phyloP scores from a whole-genome alignment of 2,113 vertebrate genomes.

The Orthonyx spaldingii region DNA sequence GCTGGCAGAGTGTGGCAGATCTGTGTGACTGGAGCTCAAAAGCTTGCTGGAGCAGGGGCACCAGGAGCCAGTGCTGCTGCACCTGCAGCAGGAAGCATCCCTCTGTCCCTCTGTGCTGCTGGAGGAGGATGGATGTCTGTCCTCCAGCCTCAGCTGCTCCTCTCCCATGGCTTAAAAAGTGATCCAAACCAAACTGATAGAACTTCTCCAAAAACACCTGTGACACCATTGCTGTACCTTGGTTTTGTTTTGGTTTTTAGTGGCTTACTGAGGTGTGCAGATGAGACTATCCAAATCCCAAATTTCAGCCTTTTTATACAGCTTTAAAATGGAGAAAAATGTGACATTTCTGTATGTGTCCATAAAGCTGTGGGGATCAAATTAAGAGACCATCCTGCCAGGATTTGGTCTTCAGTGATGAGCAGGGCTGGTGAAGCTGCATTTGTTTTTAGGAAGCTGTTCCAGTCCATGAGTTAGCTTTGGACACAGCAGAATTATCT shows the following conservation, averaged over 20 bases:
- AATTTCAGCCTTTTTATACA: background rate
- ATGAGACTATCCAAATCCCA: background rate
- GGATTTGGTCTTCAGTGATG: fast-evolving
- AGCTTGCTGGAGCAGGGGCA: fast-evolving
- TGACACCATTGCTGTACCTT: background rate
- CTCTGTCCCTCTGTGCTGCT: background rate
- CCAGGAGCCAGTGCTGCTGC: background rate
- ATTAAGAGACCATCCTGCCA: background rate
- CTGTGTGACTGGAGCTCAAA: background rate
- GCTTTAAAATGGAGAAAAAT: background rate
- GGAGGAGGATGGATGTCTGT: background rate
- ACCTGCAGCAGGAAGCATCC: fast-evolving
- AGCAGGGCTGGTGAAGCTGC: background rate
- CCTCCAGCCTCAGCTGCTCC: background rate
- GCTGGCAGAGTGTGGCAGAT: background rate
- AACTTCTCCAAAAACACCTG: background rate
- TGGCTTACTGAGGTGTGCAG: background rate
- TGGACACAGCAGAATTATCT: background rate
- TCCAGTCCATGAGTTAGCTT: background rate
- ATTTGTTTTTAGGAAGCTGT: background rate
- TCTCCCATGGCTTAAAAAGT: background rate
- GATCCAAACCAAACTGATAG: background rate
- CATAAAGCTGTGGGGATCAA: background rate
- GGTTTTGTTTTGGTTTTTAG: background rate
- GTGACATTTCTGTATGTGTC: background rate